A percentile compares a stretch with the other conserved stretches of the same genome.
phyloP scores from a whole-genome alignment of 2,797 vertebrate species.

The Urosaurus nigricauda region DNA sequence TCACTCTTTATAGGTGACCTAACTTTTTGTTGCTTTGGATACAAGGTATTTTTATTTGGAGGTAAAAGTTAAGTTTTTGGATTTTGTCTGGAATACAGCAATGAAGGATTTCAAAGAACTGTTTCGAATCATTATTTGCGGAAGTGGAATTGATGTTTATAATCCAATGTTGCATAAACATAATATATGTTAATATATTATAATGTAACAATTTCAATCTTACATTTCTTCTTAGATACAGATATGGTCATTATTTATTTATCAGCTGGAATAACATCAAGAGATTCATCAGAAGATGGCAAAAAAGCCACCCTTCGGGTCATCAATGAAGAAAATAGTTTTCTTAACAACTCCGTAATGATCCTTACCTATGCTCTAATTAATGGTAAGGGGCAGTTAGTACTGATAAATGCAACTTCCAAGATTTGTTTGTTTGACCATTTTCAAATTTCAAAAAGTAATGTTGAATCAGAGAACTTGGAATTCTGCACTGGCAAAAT shows the following conservation, averaged over 20 bases:
- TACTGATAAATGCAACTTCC: constrained; percentile 48
- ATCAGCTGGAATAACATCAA: constrained; percentile 94
- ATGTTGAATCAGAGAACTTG: background rate
- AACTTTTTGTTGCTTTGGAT: background rate
- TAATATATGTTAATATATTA: background rate
- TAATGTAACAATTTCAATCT: constrained; percentile 5
- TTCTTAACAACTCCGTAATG: constrained; percentile 98
- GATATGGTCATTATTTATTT: constrained; percentile 97
- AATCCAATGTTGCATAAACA: background rate
- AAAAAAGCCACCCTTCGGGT: constrained; percentile 93
- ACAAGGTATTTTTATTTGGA: background rate
- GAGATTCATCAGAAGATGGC: constrained; percentile 92
- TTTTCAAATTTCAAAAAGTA: constrained; percentile 19
- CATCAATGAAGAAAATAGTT: constrained; percentile 93
- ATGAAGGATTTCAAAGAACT: background rate
- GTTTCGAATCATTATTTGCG: background rate
- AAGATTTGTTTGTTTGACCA: background rate
- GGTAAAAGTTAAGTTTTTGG: background rate
- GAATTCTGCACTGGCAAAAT: constrained; percentile 7
- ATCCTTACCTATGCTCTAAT: constrained; percentile 98
- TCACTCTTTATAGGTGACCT: background rate
- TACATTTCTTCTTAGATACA: constrained; percentile 81
- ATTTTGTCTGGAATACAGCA: background rate
- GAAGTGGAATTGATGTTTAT: background rate
- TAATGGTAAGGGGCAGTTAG: constrained; percentile 86